A percentile compares a stretch with the other conserved stretches of the same genome.
phyloP scores from a whole-genome alignment of 2,113 vertebrate species.

The Agapornis roseicollis region DNA sequence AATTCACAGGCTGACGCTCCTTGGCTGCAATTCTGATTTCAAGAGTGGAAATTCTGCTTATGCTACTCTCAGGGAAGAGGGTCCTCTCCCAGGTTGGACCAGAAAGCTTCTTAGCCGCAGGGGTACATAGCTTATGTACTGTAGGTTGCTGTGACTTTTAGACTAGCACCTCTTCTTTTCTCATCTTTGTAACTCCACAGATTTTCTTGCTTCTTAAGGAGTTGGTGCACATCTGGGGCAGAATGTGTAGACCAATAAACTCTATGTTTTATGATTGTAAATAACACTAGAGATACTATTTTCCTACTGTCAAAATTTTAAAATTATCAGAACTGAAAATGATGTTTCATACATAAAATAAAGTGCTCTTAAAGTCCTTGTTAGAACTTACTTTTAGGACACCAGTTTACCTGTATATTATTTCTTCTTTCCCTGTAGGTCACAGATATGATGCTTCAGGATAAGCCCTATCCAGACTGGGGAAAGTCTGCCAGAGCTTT shows the following conservation, averaged over 20 bases:
- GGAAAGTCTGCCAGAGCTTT: slow-evolving; percentile 90
- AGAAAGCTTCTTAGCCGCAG: background rate
- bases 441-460: slow-evolving; percentile 99
- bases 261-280: background rate
- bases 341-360: background rate
- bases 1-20: background rate
- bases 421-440: slow-evolving; percentile 76
- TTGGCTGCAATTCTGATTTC: background rate
- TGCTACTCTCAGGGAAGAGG: background rate
- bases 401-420: background rate
- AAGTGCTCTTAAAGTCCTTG: background rate
- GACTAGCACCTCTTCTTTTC: background rate
- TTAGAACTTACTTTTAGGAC: background rate
- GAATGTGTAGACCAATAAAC: background rate
- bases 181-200: background rate
- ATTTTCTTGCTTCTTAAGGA: background rate
- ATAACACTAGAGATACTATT: background rate
- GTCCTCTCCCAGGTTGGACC: background rate
- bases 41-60: background rate
- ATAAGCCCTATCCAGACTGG: slow-evolving; percentile 93
- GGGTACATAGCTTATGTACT: background rate
- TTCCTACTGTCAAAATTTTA: background rate
- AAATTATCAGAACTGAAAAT: background rate
- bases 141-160: background rate
- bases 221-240: background rate